Percentiles rank a stretch among this genome's conserved stretches.
Conservation (phyloP, 2,797 vertebrate species). For the Psittacula derbiana region DNA sequence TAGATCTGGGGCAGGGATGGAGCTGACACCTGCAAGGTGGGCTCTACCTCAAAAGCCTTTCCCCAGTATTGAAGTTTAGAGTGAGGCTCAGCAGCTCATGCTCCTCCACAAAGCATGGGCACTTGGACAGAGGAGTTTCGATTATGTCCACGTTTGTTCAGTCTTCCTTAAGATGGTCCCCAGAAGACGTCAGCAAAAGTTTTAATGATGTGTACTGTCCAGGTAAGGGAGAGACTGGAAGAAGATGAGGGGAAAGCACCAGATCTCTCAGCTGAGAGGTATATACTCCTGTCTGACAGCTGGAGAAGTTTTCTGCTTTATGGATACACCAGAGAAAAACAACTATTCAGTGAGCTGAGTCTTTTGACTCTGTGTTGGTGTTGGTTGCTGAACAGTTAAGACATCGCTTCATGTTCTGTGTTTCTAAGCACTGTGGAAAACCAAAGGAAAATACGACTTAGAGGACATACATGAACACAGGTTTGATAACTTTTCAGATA, state of each 20-base stretch:
- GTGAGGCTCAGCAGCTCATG: neutral
- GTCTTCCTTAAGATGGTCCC: neutral
- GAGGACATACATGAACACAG: neutral
- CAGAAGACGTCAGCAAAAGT: neutral
- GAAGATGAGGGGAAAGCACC: neutral
- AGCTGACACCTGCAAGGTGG: neutral
- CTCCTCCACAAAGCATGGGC: neutral
- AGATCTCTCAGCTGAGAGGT: neutral
- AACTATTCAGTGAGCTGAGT: neutral
- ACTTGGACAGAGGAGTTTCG: neutral
- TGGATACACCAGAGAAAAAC: neutral
- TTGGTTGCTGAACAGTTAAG: neutral
- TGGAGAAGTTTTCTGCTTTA: neutral
- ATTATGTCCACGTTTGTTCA: neutral
- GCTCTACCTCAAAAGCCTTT: neutral
- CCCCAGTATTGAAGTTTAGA: neutral
- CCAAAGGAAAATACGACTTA: neutral
- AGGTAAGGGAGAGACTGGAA: neutral
- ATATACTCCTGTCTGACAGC: neutral
- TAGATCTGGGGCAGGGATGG: neutral
- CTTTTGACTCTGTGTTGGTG: neutral
- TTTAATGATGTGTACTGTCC: neutral
- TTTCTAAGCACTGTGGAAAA: neutral
- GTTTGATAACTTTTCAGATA: neutral
- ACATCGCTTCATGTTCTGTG: neutral